A percentile compares a stretch with the other conserved stretches of the same genome.
These are phyloP conservation scores for Tipula unca DNA, from an alignment of 2,888 invertebrate genomes.

Conservation along the genomic window DNA sequence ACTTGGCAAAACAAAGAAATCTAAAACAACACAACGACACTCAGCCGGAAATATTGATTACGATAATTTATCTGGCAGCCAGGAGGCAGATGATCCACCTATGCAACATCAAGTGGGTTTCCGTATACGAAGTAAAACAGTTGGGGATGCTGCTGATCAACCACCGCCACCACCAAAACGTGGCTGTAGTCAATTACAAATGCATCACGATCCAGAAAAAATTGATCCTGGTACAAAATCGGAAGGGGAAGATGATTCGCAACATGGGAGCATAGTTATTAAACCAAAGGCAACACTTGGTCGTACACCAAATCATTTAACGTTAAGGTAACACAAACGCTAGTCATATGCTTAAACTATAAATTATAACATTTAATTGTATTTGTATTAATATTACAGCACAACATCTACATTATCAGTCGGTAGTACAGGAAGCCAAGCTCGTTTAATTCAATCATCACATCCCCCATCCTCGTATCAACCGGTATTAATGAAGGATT, in stretches of 20 bases:
- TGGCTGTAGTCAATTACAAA: constrained; percentile 40
- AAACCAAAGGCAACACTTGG: constrained; percentile 63
- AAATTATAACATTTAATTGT: background rate
- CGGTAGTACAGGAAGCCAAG: constrained; percentile 88
- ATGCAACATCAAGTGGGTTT: constrained; percentile 47
- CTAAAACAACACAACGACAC: constrained; percentile 66
- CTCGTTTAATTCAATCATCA: constrained; percentile 86
- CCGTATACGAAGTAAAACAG: constrained; percentile 82
- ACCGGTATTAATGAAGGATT: constrained; percentile 76
- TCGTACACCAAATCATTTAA: constrained; percentile 87
- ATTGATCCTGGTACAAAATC: constrained; percentile 71
- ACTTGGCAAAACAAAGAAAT: constrained; percentile 69
- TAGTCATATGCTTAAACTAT: background rate
- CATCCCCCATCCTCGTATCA: constrained; percentile 89
- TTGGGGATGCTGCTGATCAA: constrained; percentile 64
- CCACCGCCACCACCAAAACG: constrained; percentile 35
- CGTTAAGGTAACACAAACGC: constrained; percentile 53
- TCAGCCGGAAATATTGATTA: constrained; percentile 81
- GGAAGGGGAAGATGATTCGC: constrained; percentile 78
- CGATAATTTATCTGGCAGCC: constrained; percentile 67
- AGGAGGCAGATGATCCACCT: constrained; percentile 60
- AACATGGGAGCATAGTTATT: constrained; percentile 49
- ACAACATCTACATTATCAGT: constrained; percentile 90
- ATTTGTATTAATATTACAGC: constrained; percentile 45
- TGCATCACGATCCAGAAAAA: constrained; percentile 46